phyloP scores from a whole-genome alignment of 1,140 invertebrate species.

The Drosophila bocqueti region DNA sequence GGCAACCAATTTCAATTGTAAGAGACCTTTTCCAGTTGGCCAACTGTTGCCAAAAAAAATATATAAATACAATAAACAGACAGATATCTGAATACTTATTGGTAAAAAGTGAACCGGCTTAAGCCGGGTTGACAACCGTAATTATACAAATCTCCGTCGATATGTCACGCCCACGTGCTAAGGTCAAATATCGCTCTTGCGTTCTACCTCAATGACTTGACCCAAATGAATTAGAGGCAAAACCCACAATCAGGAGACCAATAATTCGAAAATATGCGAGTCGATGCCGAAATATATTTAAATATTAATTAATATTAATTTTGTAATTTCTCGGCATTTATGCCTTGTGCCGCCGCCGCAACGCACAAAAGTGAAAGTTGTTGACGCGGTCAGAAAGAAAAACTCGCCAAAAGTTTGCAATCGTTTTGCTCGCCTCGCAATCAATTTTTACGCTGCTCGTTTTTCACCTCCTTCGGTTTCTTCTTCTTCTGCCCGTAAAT shows the following conservation, averaged over 20 bases:
- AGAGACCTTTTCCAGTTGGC: conserved; percentile 56
- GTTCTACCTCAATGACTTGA: conserved; percentile 81
- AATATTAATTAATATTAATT: conserved; percentile 77
- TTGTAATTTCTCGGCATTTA: conserved; percentile 61
- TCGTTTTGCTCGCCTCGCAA: conserved; percentile 48
- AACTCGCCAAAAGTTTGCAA: conserved; percentile 61
- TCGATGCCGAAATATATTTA: conserved; percentile 50
- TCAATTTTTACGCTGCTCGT: conserved; percentile 53
- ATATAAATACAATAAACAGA: neutral
- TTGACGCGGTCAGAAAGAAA: conserved; percentile 70
- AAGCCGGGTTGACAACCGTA: conserved; percentile 54
- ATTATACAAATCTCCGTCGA: conserved; percentile 41
- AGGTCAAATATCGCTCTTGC: conserved; percentile 58
- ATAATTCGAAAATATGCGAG: conserved; percentile 11
- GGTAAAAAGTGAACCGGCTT: conserved; percentile 43
- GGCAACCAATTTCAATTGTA: conserved; percentile 57
- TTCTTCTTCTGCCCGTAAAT: conserved; percentile 48
- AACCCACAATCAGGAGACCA: conserved; percentile 26
- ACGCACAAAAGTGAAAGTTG: conserved; percentile 75
- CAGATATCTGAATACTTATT: conserved; percentile 8
- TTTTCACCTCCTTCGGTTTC: conserved; percentile 33
- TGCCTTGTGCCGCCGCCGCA: conserved; percentile 27
- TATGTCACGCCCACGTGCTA: conserved; percentile 64
- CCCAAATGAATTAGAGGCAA: conserved; percentile 53
- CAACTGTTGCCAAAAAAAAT: conserved; percentile 58